Evolutionary conservation across 2,888 invertebrate genomes (phyloP), one percentile per base, ranked within the genome.

Genomic region (Drosophila diplacantha): DNA sequence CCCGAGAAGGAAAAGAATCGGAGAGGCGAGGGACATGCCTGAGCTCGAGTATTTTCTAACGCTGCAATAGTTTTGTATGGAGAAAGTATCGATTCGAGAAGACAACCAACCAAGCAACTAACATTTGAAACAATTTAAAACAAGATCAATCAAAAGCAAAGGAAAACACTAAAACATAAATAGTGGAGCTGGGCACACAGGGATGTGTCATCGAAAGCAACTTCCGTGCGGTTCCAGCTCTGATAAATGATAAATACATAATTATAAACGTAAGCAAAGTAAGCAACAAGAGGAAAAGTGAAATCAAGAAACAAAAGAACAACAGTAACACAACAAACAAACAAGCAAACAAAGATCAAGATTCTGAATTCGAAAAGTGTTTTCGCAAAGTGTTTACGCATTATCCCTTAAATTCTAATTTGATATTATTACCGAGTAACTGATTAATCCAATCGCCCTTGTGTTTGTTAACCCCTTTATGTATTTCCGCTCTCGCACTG

Each of bases 391-490:
- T 64, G 50, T 65, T 69, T 77, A 76, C 53, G 29, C 29, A 72
- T 72, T 76, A 69, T 69, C 57, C 67, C 73, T 78, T 52, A 34
- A 62, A 53, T 46, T 63, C 26, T 53, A 62, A 63, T 60, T 62
- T 62, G 43, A 61, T 77, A 74, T 58, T 75, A 75, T 59, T 59
- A 58, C 41, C 41, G 55, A 49, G 50, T 73, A 78, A 81, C 75
- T 71, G 39, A 44, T 12, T 29, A 29, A 44, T 44, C 44, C 29
- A 50, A 41, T 58, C 63, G 72, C 56, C 46, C 12, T 18, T 57
- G 52, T 57, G 59, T 71, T 73, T 78, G 79, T 76, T 76, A 73
- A 66, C 57, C 53, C 55, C 52, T 49, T 22, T 24, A 29, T n/a
- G 18, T 52, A 29, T 29, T 55, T 53, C 26, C n/a, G 60, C 29